Evolutionary conservation across 2,797 vertebrate genomes (phyloP).

Genomic region (Myripristis murdjan): DNA sequence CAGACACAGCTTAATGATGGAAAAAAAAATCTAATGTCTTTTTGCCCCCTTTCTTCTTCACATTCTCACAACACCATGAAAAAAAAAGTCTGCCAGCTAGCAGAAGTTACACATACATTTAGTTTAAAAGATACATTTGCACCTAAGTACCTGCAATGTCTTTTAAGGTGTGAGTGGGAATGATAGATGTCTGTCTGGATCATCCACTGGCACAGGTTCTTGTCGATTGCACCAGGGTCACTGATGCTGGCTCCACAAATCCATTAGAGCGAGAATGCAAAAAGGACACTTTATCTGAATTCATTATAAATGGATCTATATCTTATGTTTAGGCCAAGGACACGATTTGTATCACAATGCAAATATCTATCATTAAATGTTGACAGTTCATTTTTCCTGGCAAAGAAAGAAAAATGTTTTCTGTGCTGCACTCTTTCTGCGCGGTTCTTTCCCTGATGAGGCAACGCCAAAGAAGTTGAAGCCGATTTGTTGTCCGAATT

Average conservation of each 20-base stretch:
- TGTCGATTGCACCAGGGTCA: constrained; percentile 87
- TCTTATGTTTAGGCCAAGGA: constrained; percentile 90
- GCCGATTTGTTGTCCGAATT: constrained; percentile 84
- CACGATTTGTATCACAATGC: constrained; percentile 90
- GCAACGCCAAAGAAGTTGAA: constrained; percentile 68
- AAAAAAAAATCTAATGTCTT: constrained; percentile 89
- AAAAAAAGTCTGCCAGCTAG: constrained; percentile 66
- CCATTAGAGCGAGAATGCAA: constrained; percentile 86
- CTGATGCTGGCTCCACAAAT: constrained; percentile 79
- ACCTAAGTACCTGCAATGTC: constrained; percentile 66
- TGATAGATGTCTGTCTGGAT: constrained; percentile 85
- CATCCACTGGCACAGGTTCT: constrained; percentile 77
- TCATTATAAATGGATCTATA: constrained; percentile 90
- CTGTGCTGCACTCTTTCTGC: constrained; percentile 59
- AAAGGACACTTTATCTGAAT: constrained; percentile 89
- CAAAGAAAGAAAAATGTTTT: constrained; percentile 89
- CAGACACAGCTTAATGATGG: constrained; percentile 95
- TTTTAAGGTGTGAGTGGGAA: constrained; percentile 81
- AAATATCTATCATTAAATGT: constrained; percentile 91
- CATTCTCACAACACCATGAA: constrained; percentile 78
- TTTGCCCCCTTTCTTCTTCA: constrained; percentile 78
- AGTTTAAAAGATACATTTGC: constrained; percentile 66
- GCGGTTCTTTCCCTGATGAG: constrained; percentile 62
- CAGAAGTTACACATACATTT: constrained; percentile 81
- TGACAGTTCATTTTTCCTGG: constrained; percentile 90